phyloP scores from a whole-genome alignment of 2,113 vertebrate species.

The Bolborhynchus lineola region DNA sequence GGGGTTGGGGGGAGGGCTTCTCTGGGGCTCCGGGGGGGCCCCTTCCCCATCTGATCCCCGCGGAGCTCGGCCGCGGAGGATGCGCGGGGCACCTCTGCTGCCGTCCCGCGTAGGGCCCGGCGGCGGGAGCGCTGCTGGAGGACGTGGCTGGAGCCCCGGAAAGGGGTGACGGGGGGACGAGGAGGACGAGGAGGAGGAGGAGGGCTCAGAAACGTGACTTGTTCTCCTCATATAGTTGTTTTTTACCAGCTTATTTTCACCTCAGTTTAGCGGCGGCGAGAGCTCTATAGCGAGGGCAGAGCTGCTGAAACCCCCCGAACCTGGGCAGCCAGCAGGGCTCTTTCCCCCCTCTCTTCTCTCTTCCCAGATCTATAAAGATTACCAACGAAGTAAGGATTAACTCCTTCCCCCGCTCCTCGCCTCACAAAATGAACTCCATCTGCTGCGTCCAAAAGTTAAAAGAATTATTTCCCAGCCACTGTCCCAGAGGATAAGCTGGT shows the following conservation, averaged over 20 bases:
- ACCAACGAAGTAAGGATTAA: not conserved
- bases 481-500: not conserved
- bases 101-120: not conserved
- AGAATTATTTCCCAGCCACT: not conserved
- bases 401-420: not conserved
- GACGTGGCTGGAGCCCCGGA: too few relatives aligned
- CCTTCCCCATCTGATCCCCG: not conserved
- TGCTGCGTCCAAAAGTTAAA: slow-evolving; percentile 1
- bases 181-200: not conserved
- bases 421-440: not conserved
- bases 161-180: too few relatives aligned
- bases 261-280: not conserved
- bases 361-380: not conserved
- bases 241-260: not conserved
- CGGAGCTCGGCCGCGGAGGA: not conserved
- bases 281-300: not conserved
- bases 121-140: not conserved
- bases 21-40: not conserved
- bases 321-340: not conserved
- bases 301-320: not conserved
- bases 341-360: not conserved
- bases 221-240: not conserved
- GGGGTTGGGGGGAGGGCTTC: not conserved
- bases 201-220: not conserved
- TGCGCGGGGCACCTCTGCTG: not conserved